Percentiles rank a stretch among this genome's conserved stretches.
These are phyloP conservation scores for Aulostomus chinensis DNA, from an alignment of 2,797 vertebrate genomes.

Conservation along the genomic window DNA sequence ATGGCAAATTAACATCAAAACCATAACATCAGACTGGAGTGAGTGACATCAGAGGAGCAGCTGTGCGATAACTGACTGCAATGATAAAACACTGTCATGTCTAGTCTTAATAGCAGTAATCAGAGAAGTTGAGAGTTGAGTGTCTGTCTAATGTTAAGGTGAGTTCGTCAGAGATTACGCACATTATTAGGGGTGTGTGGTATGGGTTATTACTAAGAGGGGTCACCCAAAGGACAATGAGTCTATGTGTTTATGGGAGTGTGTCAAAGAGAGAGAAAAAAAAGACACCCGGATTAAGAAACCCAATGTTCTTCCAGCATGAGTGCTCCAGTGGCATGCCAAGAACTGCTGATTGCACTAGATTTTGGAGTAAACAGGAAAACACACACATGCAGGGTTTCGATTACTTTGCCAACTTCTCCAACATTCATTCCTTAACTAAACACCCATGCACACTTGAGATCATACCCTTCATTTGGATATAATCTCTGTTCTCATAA, in stretches of 20 bases:
- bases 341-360: constrained; percentile 38
- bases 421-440: constrained; percentile 7
- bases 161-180: constrained; percentile 30
- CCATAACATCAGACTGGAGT: not conserved
- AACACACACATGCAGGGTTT: constrained; percentile 10
- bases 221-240: constrained; percentile 48
- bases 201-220: constrained; percentile 15
- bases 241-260: constrained; percentile 4
- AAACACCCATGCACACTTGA: not conserved
- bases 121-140: constrained; percentile 22
- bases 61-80: constrained; percentile 9
- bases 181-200: constrained; percentile 31
- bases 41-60: constrained; percentile 29
- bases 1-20: too few species aligned
- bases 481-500: not conserved
- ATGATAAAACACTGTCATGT: constrained; percentile 41
- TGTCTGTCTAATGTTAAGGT: constrained; percentile 30
- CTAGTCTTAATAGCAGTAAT: constrained; percentile 46
- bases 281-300: constrained; percentile 19
- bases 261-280: constrained; percentile 4
- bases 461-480: not conserved
- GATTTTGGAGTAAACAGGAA: constrained; percentile 37
- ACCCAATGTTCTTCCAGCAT: constrained; percentile 38
- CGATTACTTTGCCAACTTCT: constrained; percentile 1
- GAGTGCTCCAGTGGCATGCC: constrained; percentile 26